These are phyloP conservation scores for Phocides pigmalion DNA, from an alignment of 1,140 invertebrate genomes.

Conservation along the genomic window DNA sequence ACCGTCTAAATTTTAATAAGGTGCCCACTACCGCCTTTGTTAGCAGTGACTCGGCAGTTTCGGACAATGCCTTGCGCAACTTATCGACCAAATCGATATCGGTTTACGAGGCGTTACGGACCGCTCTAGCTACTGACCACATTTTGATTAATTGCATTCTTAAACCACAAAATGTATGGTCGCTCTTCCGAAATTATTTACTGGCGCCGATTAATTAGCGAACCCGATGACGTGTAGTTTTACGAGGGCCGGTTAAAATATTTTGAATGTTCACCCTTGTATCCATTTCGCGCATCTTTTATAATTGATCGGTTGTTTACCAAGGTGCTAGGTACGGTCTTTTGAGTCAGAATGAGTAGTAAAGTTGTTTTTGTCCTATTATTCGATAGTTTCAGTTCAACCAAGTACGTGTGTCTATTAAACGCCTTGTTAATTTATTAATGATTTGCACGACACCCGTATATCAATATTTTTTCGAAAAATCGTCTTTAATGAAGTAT, in stretches of 20 bases:
- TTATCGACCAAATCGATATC: conserved; percentile 82
- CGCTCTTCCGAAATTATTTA: conserved; percentile 62
- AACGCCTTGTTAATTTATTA: not conserved
- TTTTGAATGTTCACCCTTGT: conserved; percentile 45
- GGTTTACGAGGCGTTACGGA: conserved; percentile 79
- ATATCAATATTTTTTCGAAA: not conserved
- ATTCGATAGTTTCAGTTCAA: not conserved
- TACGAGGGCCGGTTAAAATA: conserved; percentile 61
- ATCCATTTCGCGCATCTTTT: conserved; percentile 34
- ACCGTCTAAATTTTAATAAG: conserved; percentile 82
- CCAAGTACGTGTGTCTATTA: not conserved
- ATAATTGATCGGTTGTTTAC: conserved; percentile 41
- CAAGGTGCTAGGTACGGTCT: conserved; percentile 2
- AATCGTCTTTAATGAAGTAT: conserved; percentile 8
- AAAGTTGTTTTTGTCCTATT: not conserved
- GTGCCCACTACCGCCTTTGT: conserved; percentile 82
- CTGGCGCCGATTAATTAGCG: conserved; percentile 79
- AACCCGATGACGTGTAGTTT: conserved; percentile 67
- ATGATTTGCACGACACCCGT: conserved; percentile 1
- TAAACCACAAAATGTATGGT: conserved; percentile 58
- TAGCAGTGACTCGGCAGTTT: conserved; percentile 70
- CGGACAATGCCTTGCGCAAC: conserved; percentile 79
- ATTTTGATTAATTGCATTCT: conserved; percentile 82
- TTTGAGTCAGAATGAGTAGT: not conserved
- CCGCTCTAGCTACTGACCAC: conserved; percentile 78